Base-by-base conservation (phyloP, 2,113 vertebrate species). In the Hyla sarda region DNA sequence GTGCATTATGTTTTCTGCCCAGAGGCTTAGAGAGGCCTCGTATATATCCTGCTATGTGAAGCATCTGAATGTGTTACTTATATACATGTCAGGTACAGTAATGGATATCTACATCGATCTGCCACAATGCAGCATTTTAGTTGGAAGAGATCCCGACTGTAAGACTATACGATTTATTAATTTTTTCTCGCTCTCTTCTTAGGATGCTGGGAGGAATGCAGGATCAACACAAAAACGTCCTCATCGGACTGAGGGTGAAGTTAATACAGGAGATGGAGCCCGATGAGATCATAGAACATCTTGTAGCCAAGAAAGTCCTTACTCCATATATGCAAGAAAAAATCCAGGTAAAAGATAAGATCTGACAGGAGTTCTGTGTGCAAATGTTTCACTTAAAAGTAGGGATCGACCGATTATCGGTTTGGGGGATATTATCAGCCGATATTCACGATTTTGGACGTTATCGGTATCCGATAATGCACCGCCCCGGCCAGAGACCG, bases 241-340 rank as follows among this genome's bases (percentile, higher is more conserved):
- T 96, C 0, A 93, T 89, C 87, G 94, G 78, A 89, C 93, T 94
- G 87, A 92, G 94, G 1, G 92, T 96, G 75, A 5, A 82, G 14
- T 89, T 96, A 83, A 93, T 93, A 0, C 91, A 93, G 0, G 91
- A 96, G 85, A 87, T 96, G 58, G 65, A 94, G 41, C 82, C 94
- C 7, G 93, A 90, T 0, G 95, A 94, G 1, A 28, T 96, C 75
- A 5, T 94, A 73, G 92, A 96, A 56, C 93, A 95, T 14, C 90
- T 96, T 69, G 69, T 95, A 3, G 92, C 93, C 79, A 91, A 91
- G 0, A 93, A 94, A n/a, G 87, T 96, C 67, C 88, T 96, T 87
- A 96, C 95, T 3, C 0, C 87, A 7, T 92, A 92, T 82, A 96
- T 96, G 95, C 73, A 92, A 82, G 94, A 95, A 17, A 73, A 47